Percentiles rank a stretch among this genome's conserved stretches.
These are phyloP conservation scores for Caenorhabditis sp. DNA, from an alignment of 2,888 invertebrate species.

Conservation along the genomic window DNA sequence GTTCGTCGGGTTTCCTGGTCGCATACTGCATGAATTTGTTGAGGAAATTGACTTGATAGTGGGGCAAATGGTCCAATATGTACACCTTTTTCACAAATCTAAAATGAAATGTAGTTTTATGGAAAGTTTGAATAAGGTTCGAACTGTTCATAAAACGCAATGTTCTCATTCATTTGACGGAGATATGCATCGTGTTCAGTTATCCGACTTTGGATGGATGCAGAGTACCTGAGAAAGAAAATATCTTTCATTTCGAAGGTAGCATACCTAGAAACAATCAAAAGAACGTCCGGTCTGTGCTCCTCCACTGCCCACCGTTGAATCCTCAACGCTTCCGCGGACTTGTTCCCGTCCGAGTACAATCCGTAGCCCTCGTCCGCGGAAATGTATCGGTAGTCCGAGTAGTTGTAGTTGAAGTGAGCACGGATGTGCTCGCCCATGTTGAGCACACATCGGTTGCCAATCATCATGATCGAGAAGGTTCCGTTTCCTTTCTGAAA, in stretches of 20 bases:
- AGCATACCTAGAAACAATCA: slow-evolving; percentile 16
- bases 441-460: slow-evolving; percentile 33
- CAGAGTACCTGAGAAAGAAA: neutral
- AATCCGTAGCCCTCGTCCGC: slow-evolving; percentile 13
- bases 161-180: slow-evolving; percentile 27
- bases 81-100: slow-evolving; percentile 28
- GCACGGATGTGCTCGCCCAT: slow-evolving; percentile 7
- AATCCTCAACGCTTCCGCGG: neutral
- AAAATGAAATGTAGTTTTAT: neutral
- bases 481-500: slow-evolving; percentile 42
- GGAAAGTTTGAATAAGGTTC: neutral
- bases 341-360: slow-evolving; percentile 6
- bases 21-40: slow-evolving; percentile 21
- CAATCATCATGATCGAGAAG: slow-evolving; percentile 34
- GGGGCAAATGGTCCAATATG: slow-evolving; percentile 18
- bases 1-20: slow-evolving; percentile 22
- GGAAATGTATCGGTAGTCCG: slow-evolving; percentile 23
- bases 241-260: neutral
- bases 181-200: slow-evolving; percentile 14
- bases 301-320: slow-evolving; percentile 5
- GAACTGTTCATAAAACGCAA: slow-evolving; percentile 26
- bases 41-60: no score
- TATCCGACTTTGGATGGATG: slow-evolving; percentile 14
- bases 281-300: slow-evolving; percentile 28
- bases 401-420: slow-evolving; percentile 33